Percentiles rank a stretch among this genome's conserved stretches.
Evolutionary conservation across 2,888 invertebrate genomes (phyloP).

Genomic region (Epinotia brunnichana): DNA sequence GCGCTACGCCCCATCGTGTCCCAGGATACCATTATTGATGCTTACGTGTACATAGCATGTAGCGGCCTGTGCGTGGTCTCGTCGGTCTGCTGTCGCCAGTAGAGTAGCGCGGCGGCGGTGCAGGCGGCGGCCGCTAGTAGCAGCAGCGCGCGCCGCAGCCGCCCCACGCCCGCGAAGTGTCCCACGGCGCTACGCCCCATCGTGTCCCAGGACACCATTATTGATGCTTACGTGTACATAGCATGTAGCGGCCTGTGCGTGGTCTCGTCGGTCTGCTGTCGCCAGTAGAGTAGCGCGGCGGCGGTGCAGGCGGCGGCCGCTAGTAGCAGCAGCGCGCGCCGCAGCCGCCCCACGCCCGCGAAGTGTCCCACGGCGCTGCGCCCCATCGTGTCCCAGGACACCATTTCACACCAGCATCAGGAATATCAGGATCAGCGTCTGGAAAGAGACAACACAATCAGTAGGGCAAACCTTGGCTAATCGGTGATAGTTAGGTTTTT

Average conservation of each 20-base stretch:
- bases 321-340: conserved; percentile 82
- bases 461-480: neutral
- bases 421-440: conserved; percentile 54
- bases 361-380: conserved; percentile 80
- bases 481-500: no score
- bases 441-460: conserved; percentile 44
- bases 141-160: conserved; percentile 82
- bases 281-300: conserved; percentile 85
- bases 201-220: no score
- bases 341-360: conserved; percentile 79
- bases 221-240: conserved; percentile 62
- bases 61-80: conserved; percentile 68
- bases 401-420: conserved; percentile 56
- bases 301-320: conserved; percentile 83
- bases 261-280: conserved; percentile 80
- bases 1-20: conserved; percentile 74
- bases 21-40: conserved; percentile 62
- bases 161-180: conserved; percentile 57
- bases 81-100: conserved; percentile 85
- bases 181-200: no score
- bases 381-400: conserved; percentile 70
- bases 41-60: conserved; percentile 67
- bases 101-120: conserved; percentile 81
- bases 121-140: conserved; percentile 82
- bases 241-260: conserved; percentile 66